Percentiles rank a stretch among this genome's conserved stretches.
These are phyloP conservation scores for Exocentrus adspersus DNA, from an alignment of 2,888 invertebrate genomes.

Conservation along the genomic window DNA sequence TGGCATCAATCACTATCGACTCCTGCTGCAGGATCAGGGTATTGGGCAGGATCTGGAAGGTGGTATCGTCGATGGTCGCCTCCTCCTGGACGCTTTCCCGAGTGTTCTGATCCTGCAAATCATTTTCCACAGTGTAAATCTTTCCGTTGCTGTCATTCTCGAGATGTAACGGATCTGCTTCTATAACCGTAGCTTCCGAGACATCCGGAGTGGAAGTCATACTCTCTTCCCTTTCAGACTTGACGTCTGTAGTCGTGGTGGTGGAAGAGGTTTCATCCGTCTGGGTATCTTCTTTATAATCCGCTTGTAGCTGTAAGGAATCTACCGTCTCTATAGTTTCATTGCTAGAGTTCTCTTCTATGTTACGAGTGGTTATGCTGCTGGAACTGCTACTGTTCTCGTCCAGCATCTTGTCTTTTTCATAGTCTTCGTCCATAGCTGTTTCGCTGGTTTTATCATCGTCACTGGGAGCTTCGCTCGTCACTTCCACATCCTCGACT, in stretches of 20 bases:
- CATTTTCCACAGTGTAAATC: conserved; percentile 26
- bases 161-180: conserved; percentile 41
- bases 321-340: conserved; percentile 52
- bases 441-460: conserved; percentile 50
- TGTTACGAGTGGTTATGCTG: conserved; percentile 42
- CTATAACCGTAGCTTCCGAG: conserved; percentile 40
- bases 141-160: conserved; percentile 38
- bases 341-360: conserved; percentile 48
- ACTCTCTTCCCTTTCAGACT: conserved; percentile 43
- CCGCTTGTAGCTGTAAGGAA: conserved; percentile 49
- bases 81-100: no score
- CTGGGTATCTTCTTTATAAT: conserved; percentile 46
- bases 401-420: conserved; percentile 44
- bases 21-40: conserved; percentile 62
- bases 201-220: conserved; percentile 48
- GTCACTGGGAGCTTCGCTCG: conserved; percentile 44
- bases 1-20: conserved; percentile 47
- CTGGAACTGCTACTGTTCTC: conserved; percentile 50
- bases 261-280: conserved; percentile 48
- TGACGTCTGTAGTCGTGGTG: conserved; percentile 46
- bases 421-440: no score
- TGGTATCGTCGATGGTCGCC: no score
- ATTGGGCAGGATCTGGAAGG: conserved; percentile 58
- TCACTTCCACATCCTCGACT: conserved; percentile 37
- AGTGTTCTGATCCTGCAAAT: conserved; percentile 28